These are phyloP conservation scores for Brachirus orientalis DNA, from an alignment of 2,113 vertebrate genomes.

Conservation along the genomic window DNA sequence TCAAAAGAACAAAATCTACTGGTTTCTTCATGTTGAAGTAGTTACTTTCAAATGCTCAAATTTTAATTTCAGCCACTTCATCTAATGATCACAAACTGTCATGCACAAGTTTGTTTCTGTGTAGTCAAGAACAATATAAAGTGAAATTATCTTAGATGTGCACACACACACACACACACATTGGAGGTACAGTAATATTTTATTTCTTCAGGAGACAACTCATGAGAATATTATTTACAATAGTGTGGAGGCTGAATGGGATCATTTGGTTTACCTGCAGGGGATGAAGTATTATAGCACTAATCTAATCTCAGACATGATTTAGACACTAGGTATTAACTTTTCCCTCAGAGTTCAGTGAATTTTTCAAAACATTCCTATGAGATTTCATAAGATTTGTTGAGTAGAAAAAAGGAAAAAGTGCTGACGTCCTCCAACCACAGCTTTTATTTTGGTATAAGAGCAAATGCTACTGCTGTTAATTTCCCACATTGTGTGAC, in stretches of 20 bases:
- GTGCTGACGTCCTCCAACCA: background rate
- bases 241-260: conserved; percentile 25
- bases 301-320: conserved; percentile 18
- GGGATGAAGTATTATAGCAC: background rate
- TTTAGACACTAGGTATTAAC: conserved; percentile 1
- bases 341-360: conserved; percentile 4
- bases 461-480: conserved; percentile 26
- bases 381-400: background rate
- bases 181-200: conserved; percentile 56
- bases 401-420: background rate
- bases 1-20: too few species aligned
- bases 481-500: background rate
- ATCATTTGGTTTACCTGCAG: conserved; percentile 11
- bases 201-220: conserved; percentile 62
- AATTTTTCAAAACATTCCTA: background rate
- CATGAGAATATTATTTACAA: conserved; percentile 68
- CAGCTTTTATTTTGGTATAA: conserved; percentile 29
- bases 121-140: too few species aligned
- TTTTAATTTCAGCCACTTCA: too few species aligned
- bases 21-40: too few species aligned
- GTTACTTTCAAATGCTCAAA: too few species aligned
- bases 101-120: too few species aligned
- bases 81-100: too few species aligned
- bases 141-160: too few species aligned
- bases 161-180: conserved; percentile 16